A percentile compares a stretch with the other conserved stretches of the same genome.
phyloP scores from a whole-genome alignment of 2,888 invertebrate genomes.

The Pollenia angustigena region DNA sequence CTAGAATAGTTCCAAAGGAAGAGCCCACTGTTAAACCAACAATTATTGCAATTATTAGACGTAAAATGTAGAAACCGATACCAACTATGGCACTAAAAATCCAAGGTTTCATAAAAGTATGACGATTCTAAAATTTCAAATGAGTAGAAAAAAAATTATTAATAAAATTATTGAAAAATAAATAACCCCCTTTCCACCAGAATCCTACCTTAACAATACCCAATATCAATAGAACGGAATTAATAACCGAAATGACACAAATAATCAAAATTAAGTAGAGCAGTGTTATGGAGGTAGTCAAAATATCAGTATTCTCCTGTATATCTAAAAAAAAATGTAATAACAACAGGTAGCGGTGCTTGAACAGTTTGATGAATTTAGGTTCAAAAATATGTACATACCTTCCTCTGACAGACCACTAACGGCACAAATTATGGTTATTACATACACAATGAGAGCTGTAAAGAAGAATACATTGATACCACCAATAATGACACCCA shows the following conservation, averaged over 20 bases:
- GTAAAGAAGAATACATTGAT: constrained; percentile 37
- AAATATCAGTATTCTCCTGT: background rate
- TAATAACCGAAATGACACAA: constrained; percentile 27
- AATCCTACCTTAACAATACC: constrained; percentile 47
- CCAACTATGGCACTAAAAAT: constrained; percentile 41
- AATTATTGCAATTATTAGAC: constrained; percentile 3
- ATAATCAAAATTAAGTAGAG: constrained; percentile 39
- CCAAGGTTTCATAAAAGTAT: constrained; percentile 49
- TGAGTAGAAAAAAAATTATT: background rate
- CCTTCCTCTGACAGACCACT: constrained; percentile 23
- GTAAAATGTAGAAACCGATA: constrained; percentile 27
- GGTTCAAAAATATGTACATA: background rate
- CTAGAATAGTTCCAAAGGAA: background rate
- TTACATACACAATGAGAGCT: constrained; percentile 18
- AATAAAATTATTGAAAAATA: background rate
- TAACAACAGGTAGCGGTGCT: constrained; percentile 10
- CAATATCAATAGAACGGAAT: constrained; percentile 29
- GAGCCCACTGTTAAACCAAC: background rate
- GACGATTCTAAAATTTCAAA: constrained; percentile 28
- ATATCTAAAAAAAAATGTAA: constrained; percentile 13
- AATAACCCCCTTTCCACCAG: too few species aligned
- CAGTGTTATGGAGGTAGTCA: constrained; percentile 19
- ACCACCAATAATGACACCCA: constrained; percentile 38
- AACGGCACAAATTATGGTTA: background rate
- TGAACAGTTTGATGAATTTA: background rate